Evolutionary conservation across 2,888 invertebrate genomes (phyloP).

Genomic region (Microctonus aethiopoides): DNA sequence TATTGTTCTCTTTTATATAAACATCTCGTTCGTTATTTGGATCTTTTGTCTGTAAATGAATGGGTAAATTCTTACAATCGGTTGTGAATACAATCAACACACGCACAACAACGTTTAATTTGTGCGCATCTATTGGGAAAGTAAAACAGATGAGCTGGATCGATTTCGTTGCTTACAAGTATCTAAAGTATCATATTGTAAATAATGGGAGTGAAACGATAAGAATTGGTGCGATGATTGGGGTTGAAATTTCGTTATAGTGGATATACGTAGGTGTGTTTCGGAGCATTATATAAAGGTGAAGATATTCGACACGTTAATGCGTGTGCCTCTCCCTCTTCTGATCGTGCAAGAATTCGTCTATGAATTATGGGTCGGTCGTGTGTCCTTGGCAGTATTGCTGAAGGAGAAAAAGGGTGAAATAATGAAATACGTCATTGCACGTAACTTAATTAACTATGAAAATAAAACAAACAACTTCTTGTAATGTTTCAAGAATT

Average conservation of each 20-base stretch:
- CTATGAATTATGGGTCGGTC: neutral
- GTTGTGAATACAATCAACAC: neutral
- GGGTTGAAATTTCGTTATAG: neutral
- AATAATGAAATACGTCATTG: neutral
- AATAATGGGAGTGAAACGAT: neutral
- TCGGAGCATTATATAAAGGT: neutral
- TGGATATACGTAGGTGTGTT: neutral
- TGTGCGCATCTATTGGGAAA: neutral
- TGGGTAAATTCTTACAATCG: neutral
- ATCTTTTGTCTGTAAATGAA: neutral
- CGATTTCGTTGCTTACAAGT: constrained; percentile 10
- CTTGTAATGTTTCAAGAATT: neutral
- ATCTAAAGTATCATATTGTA: neutral
- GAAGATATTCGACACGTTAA: constrained; percentile 2
- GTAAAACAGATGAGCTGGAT: neutral
- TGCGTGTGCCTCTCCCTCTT: neutral
- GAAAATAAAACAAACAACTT: neutral
- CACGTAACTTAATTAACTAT: neutral
- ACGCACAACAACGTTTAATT: neutral
- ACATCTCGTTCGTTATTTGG: neutral
- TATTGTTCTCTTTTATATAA: no score
- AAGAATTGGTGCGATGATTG: neutral
- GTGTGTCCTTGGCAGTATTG: neutral
- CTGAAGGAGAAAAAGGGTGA: neutral
- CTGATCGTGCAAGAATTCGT: neutral